A percentile compares a stretch with the other conserved stretches of the same genome.
These are phyloP conservation scores for Gymnocheta viridis DNA, from an alignment of 2,888 invertebrate species.

Conservation along the genomic window DNA sequence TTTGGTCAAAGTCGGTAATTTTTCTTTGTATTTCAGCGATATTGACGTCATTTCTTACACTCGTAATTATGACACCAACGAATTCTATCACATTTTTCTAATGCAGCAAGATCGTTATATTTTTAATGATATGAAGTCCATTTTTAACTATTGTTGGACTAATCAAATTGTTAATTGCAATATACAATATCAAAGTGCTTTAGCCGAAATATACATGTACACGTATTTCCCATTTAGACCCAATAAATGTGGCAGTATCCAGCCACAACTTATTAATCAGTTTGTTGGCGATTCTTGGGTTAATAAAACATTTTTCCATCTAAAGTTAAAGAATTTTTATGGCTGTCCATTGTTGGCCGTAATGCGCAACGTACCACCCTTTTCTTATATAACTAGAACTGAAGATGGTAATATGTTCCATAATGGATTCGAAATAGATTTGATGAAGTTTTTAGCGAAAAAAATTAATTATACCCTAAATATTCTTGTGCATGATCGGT, in stretches of 20 bases:
- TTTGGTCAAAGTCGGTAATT: too few species aligned
- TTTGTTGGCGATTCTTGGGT: slow-evolving; percentile 21
- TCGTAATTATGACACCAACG: slow-evolving; percentile 73
- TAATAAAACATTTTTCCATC: slow-evolving; percentile 71
- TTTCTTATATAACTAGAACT: slow-evolving; percentile 31
- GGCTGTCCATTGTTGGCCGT: slow-evolving; percentile 73
- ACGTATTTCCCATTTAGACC: slow-evolving; percentile 65
- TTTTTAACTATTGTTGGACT: slow-evolving; percentile 66
- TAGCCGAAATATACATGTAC: slow-evolving; percentile 43
- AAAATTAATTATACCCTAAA: slow-evolving; percentile 73
- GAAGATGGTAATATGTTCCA: slow-evolving; percentile 7
- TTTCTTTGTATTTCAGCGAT: slow-evolving; percentile 26
- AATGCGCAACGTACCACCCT: slow-evolving; percentile 72
- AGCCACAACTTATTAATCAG: slow-evolving; percentile 21
- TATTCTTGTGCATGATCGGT: slow-evolving; percentile 11
- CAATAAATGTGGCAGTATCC: slow-evolving; percentile 14
- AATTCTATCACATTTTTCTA: slow-evolving; percentile 76
- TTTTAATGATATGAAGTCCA: slow-evolving; percentile 64
- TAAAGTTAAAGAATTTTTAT: slow-evolving; percentile 74
- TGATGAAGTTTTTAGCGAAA: slow-evolving; percentile 71
- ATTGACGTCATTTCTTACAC: slow-evolving; percentile 73
- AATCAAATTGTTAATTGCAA: slow-evolving; percentile 65
- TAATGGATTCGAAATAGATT: slow-evolving; percentile 74
- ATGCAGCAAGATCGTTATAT: slow-evolving; percentile 72
- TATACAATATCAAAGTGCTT: slow-evolving; percentile 44